These are phyloP conservation scores for Stylophora pistillata DNA, from an alignment of 64 coral and sea anemone genomes.

Conservation along the genomic window DNA sequence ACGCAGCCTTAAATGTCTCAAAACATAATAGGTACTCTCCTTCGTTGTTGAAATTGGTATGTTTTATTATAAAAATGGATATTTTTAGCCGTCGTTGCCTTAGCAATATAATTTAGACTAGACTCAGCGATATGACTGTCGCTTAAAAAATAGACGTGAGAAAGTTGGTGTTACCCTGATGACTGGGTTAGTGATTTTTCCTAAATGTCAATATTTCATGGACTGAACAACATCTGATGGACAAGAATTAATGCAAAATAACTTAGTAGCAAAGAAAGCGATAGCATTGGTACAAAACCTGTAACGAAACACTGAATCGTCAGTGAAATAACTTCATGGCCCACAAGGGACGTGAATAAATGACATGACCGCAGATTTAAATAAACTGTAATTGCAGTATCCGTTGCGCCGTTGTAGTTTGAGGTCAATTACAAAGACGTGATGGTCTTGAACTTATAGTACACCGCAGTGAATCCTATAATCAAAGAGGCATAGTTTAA, in stretches of 20 bases:
- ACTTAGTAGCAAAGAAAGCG: too few species aligned
- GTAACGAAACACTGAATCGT: background rate
- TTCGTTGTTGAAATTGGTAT: background rate
- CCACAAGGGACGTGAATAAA: background rate
- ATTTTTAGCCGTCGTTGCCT: background rate
- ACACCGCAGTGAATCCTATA: background rate
- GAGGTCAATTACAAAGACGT: conserved; percentile 24
- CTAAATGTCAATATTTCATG: too few species aligned
- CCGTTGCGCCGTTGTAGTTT: background rate
- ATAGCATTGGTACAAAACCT: background rate
- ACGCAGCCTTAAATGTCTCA: background rate
- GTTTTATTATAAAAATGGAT: conserved; percentile 2
- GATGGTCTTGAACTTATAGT: background rate
- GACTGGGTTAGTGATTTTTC: background rate
- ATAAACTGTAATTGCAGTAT: background rate
- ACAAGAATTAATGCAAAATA: too few species aligned
- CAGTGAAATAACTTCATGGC: background rate
- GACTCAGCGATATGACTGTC: background rate
- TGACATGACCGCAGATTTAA: background rate
- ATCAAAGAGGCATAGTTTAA: background rate
- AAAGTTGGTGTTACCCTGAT: background rate
- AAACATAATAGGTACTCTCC: background rate
- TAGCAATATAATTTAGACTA: background rate
- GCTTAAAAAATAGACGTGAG: background rate
- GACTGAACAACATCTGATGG: too few species aligned